Conservation (phyloP, 2,888 invertebrate genomes). For the Meiosimyza platycephala region DNA sequence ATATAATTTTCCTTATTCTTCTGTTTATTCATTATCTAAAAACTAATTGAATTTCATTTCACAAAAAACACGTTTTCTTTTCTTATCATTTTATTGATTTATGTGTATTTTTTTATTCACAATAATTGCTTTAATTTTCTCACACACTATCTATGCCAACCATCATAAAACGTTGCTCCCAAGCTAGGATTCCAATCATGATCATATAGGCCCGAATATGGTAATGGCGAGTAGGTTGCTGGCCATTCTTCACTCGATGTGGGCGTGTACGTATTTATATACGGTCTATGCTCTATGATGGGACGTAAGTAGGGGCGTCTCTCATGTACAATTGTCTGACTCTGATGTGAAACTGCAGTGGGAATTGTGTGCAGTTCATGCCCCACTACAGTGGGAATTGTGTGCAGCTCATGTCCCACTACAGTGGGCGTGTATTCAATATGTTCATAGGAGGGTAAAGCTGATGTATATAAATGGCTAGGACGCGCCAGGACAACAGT, state of each 20-base stretch:
- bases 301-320: constrained; percentile 63
- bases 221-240: constrained; percentile 43
- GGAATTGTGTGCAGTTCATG: constrained; percentile 56
- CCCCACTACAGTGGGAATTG: constrained; percentile 58
- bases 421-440: constrained; percentile 58
- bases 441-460: constrained; percentile 51
- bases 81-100: too few relatives aligned
- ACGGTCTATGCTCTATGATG: constrained; percentile 52
- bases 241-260: constrained; percentile 15
- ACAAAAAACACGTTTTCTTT: background rate
- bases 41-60: background rate
- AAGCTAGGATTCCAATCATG: constrained; percentile 48
- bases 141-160: constrained; percentile 39
- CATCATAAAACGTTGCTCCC: constrained; percentile 41
- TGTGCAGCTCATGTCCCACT: constrained; percentile 58
- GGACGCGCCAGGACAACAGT: constrained; percentile 50
- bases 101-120: too few relatives aligned
- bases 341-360: constrained; percentile 63
- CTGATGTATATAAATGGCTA: constrained; percentile 50
- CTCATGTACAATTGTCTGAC: constrained; percentile 64
- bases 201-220: constrained; percentile 50
- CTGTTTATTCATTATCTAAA: background rate
- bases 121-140: too few relatives aligned
- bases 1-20: background rate
- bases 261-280: constrained; percentile 31